Evolutionary conservation across 1,140 invertebrate genomes (phyloP), one percentile per base, ranked within the genome.

Genomic region (Drosophila grimshawi): DNA sequence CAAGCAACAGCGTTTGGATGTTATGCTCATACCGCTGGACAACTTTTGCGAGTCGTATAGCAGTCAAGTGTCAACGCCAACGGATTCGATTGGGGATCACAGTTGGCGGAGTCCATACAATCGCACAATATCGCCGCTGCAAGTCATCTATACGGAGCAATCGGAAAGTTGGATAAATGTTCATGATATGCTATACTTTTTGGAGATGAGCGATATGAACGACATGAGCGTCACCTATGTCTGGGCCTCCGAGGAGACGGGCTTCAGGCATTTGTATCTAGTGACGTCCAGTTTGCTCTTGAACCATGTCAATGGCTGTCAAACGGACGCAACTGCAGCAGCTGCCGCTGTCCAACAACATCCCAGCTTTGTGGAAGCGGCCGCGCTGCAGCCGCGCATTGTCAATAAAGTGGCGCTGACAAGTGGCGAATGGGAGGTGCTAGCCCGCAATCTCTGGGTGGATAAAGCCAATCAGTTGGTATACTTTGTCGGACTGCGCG

Each of bases 211-310:
- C 90, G 92, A 93, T 19, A 19, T 19, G 39, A 43, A 43, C n/a
- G 39, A 43, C 0, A 70, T 88, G 29, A 92, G 94, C 76, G 92
- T 97, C 6, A 94, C 95, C 70, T 98, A 98, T 92, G 94, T 99
- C 46, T 99, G 97, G 97, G 97, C 97, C 0, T 98, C 96, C 51
- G 98, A 99, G 93, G 96, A 98, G 91, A 96, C 96, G 0, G 97
- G 98, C n/a, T 98, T 95, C 89, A 93, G 97, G 49, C 98, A 99
- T 93, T 93, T 99, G 30, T 98, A 98, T 93, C 93, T 97, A 19
- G 94, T 98, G 27, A 92, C 92, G 10, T 91, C 92, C 37, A 92
- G 92, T 66, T 39, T 92, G 4, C 19, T 77, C 27, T 29, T 78
- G 19, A 63, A 46, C 27, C 62, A 77, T 45, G 49, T 78, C 2